Evolutionary conservation across 2,888 invertebrate species (phyloP).

Genomic region (Cheilosia vulpina): DNA sequence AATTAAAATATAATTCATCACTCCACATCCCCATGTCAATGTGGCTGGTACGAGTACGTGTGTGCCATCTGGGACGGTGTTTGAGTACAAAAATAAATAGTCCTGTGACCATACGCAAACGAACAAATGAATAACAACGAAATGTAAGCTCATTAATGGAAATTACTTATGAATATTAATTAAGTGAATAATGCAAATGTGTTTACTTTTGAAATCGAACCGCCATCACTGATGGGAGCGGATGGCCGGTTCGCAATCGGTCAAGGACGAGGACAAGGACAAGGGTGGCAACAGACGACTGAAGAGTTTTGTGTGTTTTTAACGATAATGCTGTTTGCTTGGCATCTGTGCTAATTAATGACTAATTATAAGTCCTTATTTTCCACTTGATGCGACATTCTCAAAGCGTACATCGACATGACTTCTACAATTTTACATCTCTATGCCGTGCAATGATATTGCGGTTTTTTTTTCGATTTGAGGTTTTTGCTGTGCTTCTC

Average conservation of each 20-base stretch:
- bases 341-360: slow-evolving; percentile 67
- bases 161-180: slow-evolving; percentile 75
- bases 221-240: slow-evolving; percentile 15
- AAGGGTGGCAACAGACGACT: not conserved
- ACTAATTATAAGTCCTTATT: slow-evolving; percentile 68
- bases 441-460: slow-evolving; percentile 28
- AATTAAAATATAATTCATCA: slow-evolving; percentile 71
- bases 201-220: slow-evolving; percentile 74
- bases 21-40: slow-evolving; percentile 47
- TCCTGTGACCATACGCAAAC: slow-evolving; percentile 56
- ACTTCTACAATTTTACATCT: slow-evolving; percentile 16
- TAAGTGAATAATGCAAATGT: slow-evolving; percentile 71
- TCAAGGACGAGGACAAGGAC: not conserved
- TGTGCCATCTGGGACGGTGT: slow-evolving; percentile 4
- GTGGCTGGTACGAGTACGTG: slow-evolving; percentile 8
- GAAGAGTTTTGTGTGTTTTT: slow-evolving; percentile 44
- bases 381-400: slow-evolving; percentile 62
- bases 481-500: slow-evolving; percentile 22
- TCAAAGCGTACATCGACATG: slow-evolving; percentile 47
- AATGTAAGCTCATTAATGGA: slow-evolving; percentile 73
- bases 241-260: not conserved
- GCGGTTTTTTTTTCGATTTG: slow-evolving; percentile 11
- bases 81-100: slow-evolving; percentile 46
- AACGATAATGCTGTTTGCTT: slow-evolving; percentile 49
- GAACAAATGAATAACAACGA: slow-evolving; percentile 70